These are phyloP conservation scores for Cremastobaeus sp. DNA, from an alignment of 2,888 invertebrate species.

Conservation along the genomic window DNA sequence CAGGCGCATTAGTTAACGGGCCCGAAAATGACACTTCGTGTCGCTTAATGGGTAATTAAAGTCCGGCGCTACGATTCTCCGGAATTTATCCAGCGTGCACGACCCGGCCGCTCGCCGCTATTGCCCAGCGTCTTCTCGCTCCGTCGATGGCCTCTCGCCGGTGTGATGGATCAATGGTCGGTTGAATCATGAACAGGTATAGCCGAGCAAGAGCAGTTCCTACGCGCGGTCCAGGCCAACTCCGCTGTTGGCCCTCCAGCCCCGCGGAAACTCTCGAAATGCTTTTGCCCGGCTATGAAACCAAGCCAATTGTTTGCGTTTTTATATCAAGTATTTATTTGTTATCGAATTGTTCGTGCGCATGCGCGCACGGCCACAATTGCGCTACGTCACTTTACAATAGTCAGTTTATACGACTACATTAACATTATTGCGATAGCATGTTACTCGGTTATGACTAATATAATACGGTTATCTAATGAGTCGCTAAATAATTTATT, in stretches of 20 bases:
- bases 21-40: slow-evolving; percentile 72
- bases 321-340: slow-evolving; percentile 68
- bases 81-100: slow-evolving; percentile 67
- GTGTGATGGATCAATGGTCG: slow-evolving; percentile 54
- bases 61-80: slow-evolving; percentile 67
- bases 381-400: no score
- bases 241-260: no score
- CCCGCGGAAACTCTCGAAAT: no score
- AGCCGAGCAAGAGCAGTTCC: slow-evolving; percentile 70
- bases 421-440: slow-evolving; percentile 36
- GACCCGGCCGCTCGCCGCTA: slow-evolving; percentile 47
- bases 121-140: slow-evolving; percentile 57
- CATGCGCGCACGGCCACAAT: no score
- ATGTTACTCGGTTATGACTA: slow-evolving; percentile 24
- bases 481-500: slow-evolving; percentile 29
- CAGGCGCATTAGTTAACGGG: slow-evolving; percentile 69
- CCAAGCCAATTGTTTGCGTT: slow-evolving; percentile 66
- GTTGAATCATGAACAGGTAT: slow-evolving; percentile 71
- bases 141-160: not conserved
- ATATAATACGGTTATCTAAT: slow-evolving; percentile 25
- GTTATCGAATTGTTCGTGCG: no score
- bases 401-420: no score
- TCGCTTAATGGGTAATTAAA: slow-evolving; percentile 74
- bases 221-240: slow-evolving; percentile 9
- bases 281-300: slow-evolving; percentile 71